These are phyloP conservation scores for Patella caerulea DNA, from an alignment of 2,888 invertebrate species.

Conservation along the genomic window DNA sequence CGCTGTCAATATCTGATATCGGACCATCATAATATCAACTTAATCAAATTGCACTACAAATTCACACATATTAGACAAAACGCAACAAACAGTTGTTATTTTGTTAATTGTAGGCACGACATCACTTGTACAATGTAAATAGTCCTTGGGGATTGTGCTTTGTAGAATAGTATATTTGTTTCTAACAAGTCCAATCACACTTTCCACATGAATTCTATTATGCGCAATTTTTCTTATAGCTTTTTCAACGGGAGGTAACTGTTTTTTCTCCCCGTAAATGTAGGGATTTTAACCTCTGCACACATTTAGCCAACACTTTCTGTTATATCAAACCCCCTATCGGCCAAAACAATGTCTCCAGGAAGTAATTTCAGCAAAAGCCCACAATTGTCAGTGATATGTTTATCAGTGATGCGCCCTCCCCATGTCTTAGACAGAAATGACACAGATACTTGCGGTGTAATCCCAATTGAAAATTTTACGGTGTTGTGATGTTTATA, in stretches of 20 bases:
- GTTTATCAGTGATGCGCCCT: slow-evolving; percentile 47
- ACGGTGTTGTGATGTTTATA: slow-evolving; percentile 48
- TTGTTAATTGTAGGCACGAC: slow-evolving; percentile 7
- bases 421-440: slow-evolving; percentile 41
- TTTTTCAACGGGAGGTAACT: slow-evolving; percentile 37
- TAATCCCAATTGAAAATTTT: slow-evolving; percentile 49
- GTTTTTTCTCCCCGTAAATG: slow-evolving; percentile 38
- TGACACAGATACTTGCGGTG: slow-evolving; percentile 44
- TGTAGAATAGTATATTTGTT: slow-evolving; percentile 40
- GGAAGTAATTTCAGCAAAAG: slow-evolving; percentile 35
- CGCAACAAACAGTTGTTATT: too few species aligned
- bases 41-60: slow-evolving; percentile 27
- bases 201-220: slow-evolving; percentile 41
- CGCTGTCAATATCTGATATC: too few species aligned
- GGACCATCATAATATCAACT: too few species aligned
- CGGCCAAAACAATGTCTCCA: slow-evolving; percentile 42
- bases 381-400: slow-evolving; percentile 45
- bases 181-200: slow-evolving; percentile 38
- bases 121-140: slow-evolving; percentile 22
- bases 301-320: slow-evolving; percentile 35
- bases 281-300: slow-evolving; percentile 40
- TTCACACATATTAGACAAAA: slow-evolving; percentile 12
- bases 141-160: slow-evolving; percentile 32
- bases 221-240: slow-evolving; percentile 36
- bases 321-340: slow-evolving; percentile 41